A percentile compares a stretch with the other conserved stretches of the same genome.
phyloP scores from a whole-genome alignment of 2,888 invertebrate genomes.

The Zele albiditarsus region DNA sequence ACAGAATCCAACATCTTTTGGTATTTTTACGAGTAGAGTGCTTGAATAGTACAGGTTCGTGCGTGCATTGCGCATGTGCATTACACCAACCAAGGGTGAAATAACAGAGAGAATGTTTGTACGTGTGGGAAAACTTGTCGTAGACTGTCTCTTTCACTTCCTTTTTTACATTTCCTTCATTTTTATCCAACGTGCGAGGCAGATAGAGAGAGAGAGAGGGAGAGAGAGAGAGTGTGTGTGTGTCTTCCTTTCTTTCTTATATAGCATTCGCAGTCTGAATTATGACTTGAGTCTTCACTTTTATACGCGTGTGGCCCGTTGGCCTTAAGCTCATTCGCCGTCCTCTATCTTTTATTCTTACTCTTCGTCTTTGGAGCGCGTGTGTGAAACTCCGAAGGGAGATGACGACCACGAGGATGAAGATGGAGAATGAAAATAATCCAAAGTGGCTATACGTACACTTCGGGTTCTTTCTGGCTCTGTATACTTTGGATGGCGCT shows the following conservation, averaged over 20 bases:
- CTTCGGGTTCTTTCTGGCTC: conserved; percentile 3
- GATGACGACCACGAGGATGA: not conserved
- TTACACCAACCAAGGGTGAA: not conserved
- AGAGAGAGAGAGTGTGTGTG: conserved; percentile 38
- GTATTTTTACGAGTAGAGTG: conserved; percentile 63
- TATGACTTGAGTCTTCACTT: conserved; percentile 51
- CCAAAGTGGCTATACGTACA: conserved; percentile 21
- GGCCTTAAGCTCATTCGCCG: conserved; percentile 14
- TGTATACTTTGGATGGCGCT: conserved; percentile 17
- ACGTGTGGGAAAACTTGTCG: conserved; percentile 21
- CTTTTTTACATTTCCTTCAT: no score
- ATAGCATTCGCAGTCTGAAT: conserved; percentile 56
- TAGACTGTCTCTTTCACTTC: conserved; percentile 14
- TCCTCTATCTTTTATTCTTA: not conserved
- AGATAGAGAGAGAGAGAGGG: no score
- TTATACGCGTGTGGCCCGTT: conserved; percentile 32
- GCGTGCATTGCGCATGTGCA: not conserved
- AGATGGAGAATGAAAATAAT: conserved; percentile 14
- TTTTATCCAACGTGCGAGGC: no score
- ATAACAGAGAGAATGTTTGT: not conserved
- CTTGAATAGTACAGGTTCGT: conserved; percentile 44
- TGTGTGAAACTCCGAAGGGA: not conserved
- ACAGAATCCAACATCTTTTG: conserved; percentile 34
- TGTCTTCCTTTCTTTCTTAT: conserved; percentile 45
- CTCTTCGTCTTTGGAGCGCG: not conserved